Evolutionary conservation across 2,113 vertebrate species (phyloP), one percentile per base, ranked within the genome.

Genomic region (Pithys albifrons): DNA sequence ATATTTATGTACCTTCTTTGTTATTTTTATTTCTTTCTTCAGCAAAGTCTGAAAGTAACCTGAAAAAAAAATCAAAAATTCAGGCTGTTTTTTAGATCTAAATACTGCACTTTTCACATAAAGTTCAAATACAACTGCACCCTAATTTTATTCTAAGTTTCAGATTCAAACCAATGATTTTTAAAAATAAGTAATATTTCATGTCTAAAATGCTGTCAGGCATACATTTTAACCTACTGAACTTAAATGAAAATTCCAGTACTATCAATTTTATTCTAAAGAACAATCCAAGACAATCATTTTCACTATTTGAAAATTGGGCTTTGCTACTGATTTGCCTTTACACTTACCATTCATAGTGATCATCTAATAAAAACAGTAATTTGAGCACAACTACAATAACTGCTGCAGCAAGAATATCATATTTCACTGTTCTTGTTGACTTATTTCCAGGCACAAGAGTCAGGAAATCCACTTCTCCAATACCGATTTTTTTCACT

Each of bases 361-460:
- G 87, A 97, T 99, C 99, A 89, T 99, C 97, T 94, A 99, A 89
- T 82, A 98, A 97, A 92, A 99, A 99, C 39, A 99, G 6, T 17
- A 99, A 88, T 96, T 99, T 99, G 96, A 99, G 87, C 57, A 98
- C 98, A 52, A 99, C 96, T 31, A 99, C 59, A 74, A 99, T 97
- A 81, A 99, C 35, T 46, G 99, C 99, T 37, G 94, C 97, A 18
- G 99, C 97, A 88, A 98, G 98, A 25, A 99, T 18, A 33, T 99
- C 99, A 2, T 99, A 99, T 66, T 84, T 98, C n/a, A 98, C 98
- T 49, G 98, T 97, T 49, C 74, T 43, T 22, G 37, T 37, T 67
- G 71, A 88, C 76, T 93, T 96, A 29, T 86, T 96, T 46, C 65
- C 23, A 29, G 98, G 98, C n/a, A 96, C 74, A 61, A 98, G 98